These are phyloP conservation scores for Podargus strigoides DNA, from an alignment of 2,797 vertebrate genomes.

Conservation along the genomic window DNA sequence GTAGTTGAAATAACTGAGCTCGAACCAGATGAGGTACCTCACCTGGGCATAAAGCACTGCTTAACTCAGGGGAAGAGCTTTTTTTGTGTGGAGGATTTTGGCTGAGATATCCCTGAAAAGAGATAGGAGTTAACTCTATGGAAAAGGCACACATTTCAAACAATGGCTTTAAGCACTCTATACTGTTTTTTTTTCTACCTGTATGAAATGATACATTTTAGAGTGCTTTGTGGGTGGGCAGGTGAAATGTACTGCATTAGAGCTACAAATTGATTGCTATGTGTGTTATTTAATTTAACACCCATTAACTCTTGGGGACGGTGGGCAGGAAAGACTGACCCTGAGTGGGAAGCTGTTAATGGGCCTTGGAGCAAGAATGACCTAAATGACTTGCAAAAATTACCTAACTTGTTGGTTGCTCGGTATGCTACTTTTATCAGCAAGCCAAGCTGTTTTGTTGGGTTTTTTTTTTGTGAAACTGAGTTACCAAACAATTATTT, in stretches of 20 bases:
- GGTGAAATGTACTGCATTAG: not conserved
- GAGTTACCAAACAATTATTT: slow-evolving; percentile 26
- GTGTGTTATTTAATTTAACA: not conserved
- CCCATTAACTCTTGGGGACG: not conserved
- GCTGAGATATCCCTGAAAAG: not conserved
- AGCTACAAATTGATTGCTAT: not conserved
- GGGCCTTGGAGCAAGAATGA: slow-evolving; percentile 3
- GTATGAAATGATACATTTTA: not conserved
- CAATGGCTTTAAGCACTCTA: not conserved
- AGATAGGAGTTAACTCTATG: not conserved
- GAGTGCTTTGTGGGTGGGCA: not conserved
- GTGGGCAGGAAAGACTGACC: not conserved
- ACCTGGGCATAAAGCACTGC: not conserved
- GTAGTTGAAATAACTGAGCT: not conserved
- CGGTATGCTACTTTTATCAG: slow-evolving; percentile 49
- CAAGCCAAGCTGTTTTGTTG: slow-evolving; percentile 19
- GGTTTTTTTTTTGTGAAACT: not conserved
- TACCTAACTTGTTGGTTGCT: slow-evolving; percentile 31
- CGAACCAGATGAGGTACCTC: not conserved
- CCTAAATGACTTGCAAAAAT: slow-evolving; percentile 45
- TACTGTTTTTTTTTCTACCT: rapidly evolving
- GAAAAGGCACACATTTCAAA: not conserved
- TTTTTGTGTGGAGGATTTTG: not conserved
- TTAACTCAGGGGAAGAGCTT: not conserved
- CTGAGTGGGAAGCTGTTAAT: not conserved